These are phyloP conservation scores for Microcebus lehilahytsara DNA, from an alignment of 2,113 vertebrate genomes.

Conservation along the genomic window DNA sequence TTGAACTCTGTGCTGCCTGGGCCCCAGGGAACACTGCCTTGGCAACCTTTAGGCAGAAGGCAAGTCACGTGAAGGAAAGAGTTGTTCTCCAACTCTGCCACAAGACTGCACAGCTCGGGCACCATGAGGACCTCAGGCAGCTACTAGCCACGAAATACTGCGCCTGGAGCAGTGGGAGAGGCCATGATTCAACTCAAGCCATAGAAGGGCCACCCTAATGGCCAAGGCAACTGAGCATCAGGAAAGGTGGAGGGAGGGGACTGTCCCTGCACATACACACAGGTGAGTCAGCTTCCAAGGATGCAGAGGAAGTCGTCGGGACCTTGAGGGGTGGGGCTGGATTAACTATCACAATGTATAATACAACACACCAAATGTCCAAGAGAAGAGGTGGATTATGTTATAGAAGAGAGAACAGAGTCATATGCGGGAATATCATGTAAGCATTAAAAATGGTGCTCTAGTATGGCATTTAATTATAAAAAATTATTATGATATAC, in stretches of 20 bases:
- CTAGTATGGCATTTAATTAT: background rate
- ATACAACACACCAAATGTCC: background rate
- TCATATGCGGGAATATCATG: background rate
- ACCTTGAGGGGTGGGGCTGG: background rate
- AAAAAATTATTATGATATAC: background rate
- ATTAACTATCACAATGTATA: background rate
- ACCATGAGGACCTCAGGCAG: background rate
- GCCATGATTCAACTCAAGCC: background rate
- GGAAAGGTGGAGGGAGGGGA: background rate
- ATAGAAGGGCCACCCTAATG: accelerated
- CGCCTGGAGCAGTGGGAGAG: background rate
- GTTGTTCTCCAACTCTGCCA: background rate
- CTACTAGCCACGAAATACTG: background rate
- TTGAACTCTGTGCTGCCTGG: background rate
- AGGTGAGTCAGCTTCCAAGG: background rate
- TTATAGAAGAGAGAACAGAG: background rate
- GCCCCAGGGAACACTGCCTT: background rate
- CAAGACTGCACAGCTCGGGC: background rate
- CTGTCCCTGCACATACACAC: background rate
- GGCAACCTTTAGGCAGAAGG: background rate
- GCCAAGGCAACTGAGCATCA: background rate
- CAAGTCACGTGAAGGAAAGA: background rate
- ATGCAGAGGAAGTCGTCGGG: background rate
- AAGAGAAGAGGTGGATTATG: background rate
- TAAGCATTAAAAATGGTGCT: background rate